phyloP scores from a whole-genome alignment of 2,113 vertebrate species.

The Chloebia gouldiae region DNA sequence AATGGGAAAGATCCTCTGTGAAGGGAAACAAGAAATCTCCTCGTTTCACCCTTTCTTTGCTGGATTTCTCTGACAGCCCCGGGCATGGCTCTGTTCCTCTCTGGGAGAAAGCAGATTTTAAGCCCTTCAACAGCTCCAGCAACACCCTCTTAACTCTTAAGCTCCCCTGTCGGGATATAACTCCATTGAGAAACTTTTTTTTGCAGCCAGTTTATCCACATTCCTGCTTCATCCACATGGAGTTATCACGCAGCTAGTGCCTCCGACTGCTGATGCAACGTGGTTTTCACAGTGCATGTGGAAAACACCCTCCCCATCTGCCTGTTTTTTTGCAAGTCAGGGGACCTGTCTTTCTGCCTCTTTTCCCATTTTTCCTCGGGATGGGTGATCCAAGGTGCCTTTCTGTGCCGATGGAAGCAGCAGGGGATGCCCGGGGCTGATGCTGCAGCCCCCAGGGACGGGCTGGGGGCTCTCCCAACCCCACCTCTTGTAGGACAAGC shows the following conservation, averaged over 20 bases:
- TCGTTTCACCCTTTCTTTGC: slow-evolving; percentile 28
- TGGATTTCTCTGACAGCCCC: neutral
- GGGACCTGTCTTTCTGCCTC: neutral
- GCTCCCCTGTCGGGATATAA: neutral
- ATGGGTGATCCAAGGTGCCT: neutral
- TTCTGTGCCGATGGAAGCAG: neutral
- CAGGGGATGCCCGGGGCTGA: neutral
- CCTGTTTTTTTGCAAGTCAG: neutral
- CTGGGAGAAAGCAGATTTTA: neutral
- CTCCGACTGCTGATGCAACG: neutral
- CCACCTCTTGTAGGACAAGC: neutral
- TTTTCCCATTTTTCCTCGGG: neutral
- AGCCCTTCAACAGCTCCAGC: neutral
- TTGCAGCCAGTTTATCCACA: neutral
- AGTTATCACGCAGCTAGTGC: neutral
- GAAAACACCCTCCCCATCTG: neutral
- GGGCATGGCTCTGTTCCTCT: neutral
- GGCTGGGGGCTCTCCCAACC: neutral
- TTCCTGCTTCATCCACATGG: neutral
- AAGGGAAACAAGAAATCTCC: slow-evolving; percentile 39
- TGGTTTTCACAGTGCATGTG: neutral
- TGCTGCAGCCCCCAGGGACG: neutral
- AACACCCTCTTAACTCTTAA: neutral
- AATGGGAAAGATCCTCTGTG: slow-evolving; percentile 42
- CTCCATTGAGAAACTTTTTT: slow-evolving; percentile 8